phyloP scores from a whole-genome alignment of 2,113 vertebrate genomes.

The Brachyhypopomus occidentalis region DNA sequence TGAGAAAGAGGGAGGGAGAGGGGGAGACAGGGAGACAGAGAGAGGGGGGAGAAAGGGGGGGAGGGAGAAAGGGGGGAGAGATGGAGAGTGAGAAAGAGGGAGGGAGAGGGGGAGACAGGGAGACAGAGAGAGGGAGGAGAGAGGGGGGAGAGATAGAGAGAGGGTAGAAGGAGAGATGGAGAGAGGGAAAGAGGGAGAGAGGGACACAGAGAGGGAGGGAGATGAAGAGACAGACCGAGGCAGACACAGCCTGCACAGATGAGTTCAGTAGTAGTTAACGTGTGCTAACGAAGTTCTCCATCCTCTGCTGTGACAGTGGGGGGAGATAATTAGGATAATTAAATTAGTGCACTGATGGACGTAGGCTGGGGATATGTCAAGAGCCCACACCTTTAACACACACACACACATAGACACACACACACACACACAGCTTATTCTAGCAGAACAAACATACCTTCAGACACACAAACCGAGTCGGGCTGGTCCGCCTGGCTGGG shows the following conservation, averaged over 20 bases:
- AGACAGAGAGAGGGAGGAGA: not conserved
- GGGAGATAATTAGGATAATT: constrained; percentile 77
- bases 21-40: constrained; percentile 9
- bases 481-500: not conserved
- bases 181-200: not conserved
- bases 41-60: not conserved
- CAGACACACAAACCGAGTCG: constrained; percentile 24
- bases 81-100: constrained; percentile 6
- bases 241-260: constrained; percentile 19
- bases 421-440: constrained; percentile 12
- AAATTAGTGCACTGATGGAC: constrained; percentile 76
- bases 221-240: not conserved
- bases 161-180: not conserved
- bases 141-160: not conserved
- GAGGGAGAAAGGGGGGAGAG: not conserved
- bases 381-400: constrained; percentile 54
- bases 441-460: constrained; percentile 9
- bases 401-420: constrained; percentile 22
- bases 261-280: constrained; percentile 49
- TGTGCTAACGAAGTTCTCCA: constrained; percentile 53
- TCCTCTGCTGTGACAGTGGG: constrained; percentile 46
- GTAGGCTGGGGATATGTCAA: constrained; percentile 69
- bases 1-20: not conserved
- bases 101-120: constrained; percentile 4
- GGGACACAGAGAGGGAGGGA: not conserved